Base-by-base conservation (phyloP, 2,888 invertebrate species). In the Hirtodrosophila histrioides region DNA sequence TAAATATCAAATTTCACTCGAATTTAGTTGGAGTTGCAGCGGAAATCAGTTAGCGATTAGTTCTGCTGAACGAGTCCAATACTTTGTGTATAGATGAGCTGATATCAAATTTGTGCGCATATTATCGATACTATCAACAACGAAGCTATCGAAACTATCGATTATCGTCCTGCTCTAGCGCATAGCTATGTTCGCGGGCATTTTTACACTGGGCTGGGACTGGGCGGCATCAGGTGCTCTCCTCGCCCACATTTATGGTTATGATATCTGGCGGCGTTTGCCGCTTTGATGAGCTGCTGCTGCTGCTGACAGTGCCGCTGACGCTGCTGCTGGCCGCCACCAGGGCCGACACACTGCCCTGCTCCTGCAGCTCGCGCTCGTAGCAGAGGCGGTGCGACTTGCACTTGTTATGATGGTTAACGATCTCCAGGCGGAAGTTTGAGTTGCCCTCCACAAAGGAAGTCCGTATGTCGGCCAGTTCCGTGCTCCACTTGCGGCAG, bases 381-480 rank as follows among this genome's bases (percentile, higher is more conserved):
- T 91, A 91, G 89, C 95, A 95, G 82, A 95, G 91, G 78, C 94
- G 93, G 90, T 95, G 95, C 33, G 95, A 95, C 90, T 95, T 96
- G 90, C 95, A 95, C 89, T 95, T 95, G 89, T 95, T 94, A 88
- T 95, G 95, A 90, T 95, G 95, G 90, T 95, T 95, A 45, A 96
- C 94, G 82, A 95, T 95, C 92, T 95, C 95, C 67, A 95, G 92
- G 53, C 95, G 93, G 91, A 95, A 95, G 91, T 95, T 95, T 45
- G 94, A 93, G 85, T 95, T 96, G 60, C 95, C 95, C 83, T 94
- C 94, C n/a, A 95, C 95, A 82, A 96, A 96, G 0, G 95, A 95
- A n/a, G 95, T 95, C 61, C 95, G 93, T 82, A 95, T 95, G 67
- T 95, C 94, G 10, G 95, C 94, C 75, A 95, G 92, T 23, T 94